Evolutionary conservation across 2,113 vertebrate species (phyloP), one percentile per base, ranked within the genome.

Genomic region (Excalfactoria chinensis): DNA sequence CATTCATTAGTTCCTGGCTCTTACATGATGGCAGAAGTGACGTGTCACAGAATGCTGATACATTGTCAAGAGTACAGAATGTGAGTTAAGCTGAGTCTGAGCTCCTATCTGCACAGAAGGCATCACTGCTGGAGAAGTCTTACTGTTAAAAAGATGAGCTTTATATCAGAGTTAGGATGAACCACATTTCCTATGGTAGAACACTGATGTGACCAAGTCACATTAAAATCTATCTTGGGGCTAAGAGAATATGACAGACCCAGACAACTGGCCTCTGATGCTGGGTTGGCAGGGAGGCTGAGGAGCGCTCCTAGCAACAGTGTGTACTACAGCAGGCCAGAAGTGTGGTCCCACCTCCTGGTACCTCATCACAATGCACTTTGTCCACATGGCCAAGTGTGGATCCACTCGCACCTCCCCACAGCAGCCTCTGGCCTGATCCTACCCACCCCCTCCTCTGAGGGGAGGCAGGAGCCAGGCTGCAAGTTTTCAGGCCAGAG

Each of bases 351-450:
- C 55, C 73, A 67, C 23, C 69, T 88, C 93, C 41, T 41, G 72
- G 72, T 72, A 8, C 44, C 62, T 74, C 4, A 0, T 34, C 60
- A 37, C 0, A 0, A 25, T 2, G 26, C 67, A 66, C 58, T 84
- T 74, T 75, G n/a, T 80, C 81, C 73, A 13, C 0, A 2, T 0
- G 4, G 34, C 32, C 13, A 56, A 40, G 37, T 1, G 3, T 0
- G 3, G 67, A 79, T 73, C 72, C 0, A 6, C 20, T 55, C 3
- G 1, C 72, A 63, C 10, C 60, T 40, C 25, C 25, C 60, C 25
- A 28, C 5, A 6, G 60, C 9, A 25, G 60, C 60, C 35, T 40
- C 60, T 25, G 25, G 35, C 35, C 35, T 12, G 35, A 35, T 63
- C 35, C 56, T 32, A 59, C 20, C n/a, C 32, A n/a, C n/a, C 20